Conservation (phyloP, 1,140 invertebrate genomes). For the Sinella curviseta region DNA sequence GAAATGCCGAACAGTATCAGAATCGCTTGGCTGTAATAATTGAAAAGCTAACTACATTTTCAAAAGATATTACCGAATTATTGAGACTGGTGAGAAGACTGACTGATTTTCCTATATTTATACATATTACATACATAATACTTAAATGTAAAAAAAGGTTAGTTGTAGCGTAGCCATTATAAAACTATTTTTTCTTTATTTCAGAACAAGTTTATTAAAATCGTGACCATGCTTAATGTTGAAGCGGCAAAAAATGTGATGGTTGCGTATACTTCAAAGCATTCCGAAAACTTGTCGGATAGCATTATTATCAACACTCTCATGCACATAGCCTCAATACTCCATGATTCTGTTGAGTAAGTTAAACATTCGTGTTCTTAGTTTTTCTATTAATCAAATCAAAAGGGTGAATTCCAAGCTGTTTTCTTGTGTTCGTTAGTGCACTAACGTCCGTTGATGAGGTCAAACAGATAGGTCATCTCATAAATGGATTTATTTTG, state of each 20-base stretch:
- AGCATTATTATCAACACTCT: slow-evolving; percentile 82
- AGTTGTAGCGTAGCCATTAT: background rate
- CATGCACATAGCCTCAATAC: slow-evolving; percentile 79
- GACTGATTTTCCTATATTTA: too few relatives aligned
- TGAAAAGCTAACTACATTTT: slow-evolving; percentile 45
- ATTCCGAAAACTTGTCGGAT: slow-evolving; percentile 69
- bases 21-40: slow-evolving; percentile 40
- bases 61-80: slow-evolving; percentile 39
- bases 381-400: background rate
- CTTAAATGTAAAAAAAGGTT: slow-evolving; percentile 9
- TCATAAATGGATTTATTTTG: slow-evolving; percentile 79
- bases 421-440: slow-evolving; percentile 58
- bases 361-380: slow-evolving; percentile 46
- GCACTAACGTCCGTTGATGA: slow-evolving; percentile 93
- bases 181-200: slow-evolving; percentile 48
- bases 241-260: slow-evolving; percentile 82
- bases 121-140: too few relatives aligned
- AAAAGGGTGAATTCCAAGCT: background rate
- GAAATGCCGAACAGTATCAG: slow-evolving; percentile 37
- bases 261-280: slow-evolving; percentile 65
- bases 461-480: slow-evolving; percentile 75
- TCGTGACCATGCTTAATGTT: slow-evolving; percentile 79
- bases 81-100: slow-evolving; percentile 33
- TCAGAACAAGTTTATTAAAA: slow-evolving; percentile 83
- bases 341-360: slow-evolving; percentile 92